Conservation (phyloP, 2,888 invertebrate genomes). For the Toxonevra muliebris region DNA sequence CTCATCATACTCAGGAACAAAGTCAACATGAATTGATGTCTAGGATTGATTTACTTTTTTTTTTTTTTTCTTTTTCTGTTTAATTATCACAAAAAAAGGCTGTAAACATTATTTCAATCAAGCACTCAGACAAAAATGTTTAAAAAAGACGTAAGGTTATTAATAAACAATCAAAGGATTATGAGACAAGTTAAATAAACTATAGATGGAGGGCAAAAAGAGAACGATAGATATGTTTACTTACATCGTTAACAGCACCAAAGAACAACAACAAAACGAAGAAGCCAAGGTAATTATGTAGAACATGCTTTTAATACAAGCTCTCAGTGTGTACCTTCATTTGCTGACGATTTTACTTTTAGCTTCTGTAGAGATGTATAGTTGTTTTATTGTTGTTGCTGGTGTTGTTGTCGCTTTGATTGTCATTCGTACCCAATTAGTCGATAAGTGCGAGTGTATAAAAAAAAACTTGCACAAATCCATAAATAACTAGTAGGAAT, state of each 20-base stretch:
- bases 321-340: not conserved
- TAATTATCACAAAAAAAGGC: not conserved
- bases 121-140: not conserved
- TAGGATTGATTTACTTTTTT: too few species aligned
- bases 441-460: conserved; percentile 64
- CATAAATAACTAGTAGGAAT: conserved; percentile 56
- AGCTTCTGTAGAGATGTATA: too few species aligned
- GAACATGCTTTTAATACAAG: conserved; percentile 48
- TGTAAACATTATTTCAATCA: not conserved
- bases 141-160: conserved; percentile 7
- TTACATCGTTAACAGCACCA: not conserved
- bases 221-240: not conserved
- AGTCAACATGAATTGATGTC: too few species aligned
- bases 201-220: not conserved
- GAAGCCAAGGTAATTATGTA: conserved; percentile 62
- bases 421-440: conserved; percentile 64
- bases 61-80: too few species aligned
- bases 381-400: conserved; percentile 39
- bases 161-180: conserved; percentile 26
- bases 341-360: not conserved
- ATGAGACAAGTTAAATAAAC: not conserved
- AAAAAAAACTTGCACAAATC: conserved; percentile 64
- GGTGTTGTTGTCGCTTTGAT: conserved; percentile 50
- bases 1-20: too few species aligned
- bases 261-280: not conserved